These are phyloP conservation scores for Nycticryphes semicollaris DNA, from an alignment of 2,113 vertebrate genomes.

Conservation along the genomic window DNA sequence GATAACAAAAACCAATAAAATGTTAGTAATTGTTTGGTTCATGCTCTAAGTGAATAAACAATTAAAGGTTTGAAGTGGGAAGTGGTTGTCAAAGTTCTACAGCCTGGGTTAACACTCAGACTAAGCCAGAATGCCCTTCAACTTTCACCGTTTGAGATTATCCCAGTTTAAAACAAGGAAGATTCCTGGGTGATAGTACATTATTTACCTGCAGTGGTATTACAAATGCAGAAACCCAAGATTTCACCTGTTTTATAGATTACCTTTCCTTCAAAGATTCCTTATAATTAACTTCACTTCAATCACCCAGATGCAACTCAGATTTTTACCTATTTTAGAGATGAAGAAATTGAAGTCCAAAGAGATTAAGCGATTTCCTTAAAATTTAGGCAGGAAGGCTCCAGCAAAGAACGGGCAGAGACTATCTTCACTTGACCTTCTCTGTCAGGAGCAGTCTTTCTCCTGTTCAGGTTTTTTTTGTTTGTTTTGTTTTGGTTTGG, in stretches of 20 bases:
- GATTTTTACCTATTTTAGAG: background rate
- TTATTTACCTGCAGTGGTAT: background rate
- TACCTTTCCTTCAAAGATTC: background rate
- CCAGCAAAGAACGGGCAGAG: background rate
- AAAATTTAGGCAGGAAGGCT: background rate
- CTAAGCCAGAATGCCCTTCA: background rate
- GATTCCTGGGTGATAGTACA: background rate
- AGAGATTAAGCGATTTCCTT: background rate
- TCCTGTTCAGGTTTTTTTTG: background rate
- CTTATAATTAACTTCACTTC: background rate
- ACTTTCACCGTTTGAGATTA: background rate
- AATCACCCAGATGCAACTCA: background rate
- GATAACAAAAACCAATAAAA: background rate
- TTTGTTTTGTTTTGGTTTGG: no score
- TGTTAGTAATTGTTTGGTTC: background rate
- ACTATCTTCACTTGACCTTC: background rate
- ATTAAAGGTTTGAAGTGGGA: background rate
- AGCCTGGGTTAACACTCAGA: background rate
- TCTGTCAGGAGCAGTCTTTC: background rate
- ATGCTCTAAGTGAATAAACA: background rate
- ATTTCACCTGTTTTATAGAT: background rate
- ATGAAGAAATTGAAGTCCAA: background rate
- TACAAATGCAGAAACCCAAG: background rate
- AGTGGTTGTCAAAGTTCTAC: background rate
- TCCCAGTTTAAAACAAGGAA: background rate